These are phyloP conservation scores for Clarias laeviceps DNA, from an alignment of 2,797 vertebrate genomes.

Conservation along the genomic window DNA sequence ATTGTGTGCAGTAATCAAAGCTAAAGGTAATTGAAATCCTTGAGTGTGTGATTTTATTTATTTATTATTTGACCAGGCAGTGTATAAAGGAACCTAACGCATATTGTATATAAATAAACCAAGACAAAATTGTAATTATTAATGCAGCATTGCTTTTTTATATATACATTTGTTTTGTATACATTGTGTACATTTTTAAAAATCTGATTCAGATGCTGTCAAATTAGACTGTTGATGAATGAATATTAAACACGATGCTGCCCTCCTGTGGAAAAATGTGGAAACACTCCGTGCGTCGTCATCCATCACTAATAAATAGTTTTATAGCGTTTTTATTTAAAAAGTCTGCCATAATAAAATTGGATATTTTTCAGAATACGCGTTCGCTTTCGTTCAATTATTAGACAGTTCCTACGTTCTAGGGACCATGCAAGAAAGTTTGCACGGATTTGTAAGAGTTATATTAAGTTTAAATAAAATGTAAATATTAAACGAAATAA, in stretches of 20 bases:
- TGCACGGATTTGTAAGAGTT: too few species aligned
- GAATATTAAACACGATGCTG: constrained; percentile 19
- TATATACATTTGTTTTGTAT: neutral
- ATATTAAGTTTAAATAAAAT: too few species aligned
- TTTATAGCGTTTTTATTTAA: neutral
- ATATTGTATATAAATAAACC: neutral
- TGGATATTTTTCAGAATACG: neutral
- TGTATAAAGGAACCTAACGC: too few species aligned
- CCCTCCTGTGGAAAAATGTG: constrained; percentile 11
- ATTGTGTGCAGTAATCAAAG: too few species aligned
- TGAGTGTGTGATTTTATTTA: too few species aligned
- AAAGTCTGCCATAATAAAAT: neutral
- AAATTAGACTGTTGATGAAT: neutral
- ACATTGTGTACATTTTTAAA: neutral
- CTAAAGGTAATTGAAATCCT: too few species aligned
- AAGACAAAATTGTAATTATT: neutral
- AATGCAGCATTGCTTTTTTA: neutral
- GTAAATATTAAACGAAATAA: too few species aligned
- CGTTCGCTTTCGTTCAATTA: neutral
- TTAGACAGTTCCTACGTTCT: neutral
- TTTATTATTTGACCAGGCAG: too few species aligned
- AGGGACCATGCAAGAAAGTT: neutral
- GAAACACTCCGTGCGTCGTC: neutral
- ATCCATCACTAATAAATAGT: neutral
- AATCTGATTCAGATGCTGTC: neutral